These are phyloP conservation scores for Heteromurus nitidus DNA, from an alignment of 2,888 invertebrate species.

Conservation along the genomic window DNA sequence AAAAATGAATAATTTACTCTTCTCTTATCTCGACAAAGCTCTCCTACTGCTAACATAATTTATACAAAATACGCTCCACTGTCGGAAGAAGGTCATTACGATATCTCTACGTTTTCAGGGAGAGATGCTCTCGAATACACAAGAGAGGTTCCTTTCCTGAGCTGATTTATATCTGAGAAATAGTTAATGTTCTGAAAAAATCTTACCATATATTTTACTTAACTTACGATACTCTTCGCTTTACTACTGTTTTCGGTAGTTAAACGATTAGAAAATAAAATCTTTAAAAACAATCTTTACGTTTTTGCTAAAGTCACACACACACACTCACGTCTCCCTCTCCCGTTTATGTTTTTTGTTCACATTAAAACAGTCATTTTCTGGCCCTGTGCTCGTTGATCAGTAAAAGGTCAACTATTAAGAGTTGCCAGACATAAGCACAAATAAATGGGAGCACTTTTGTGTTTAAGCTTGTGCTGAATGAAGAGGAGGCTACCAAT, in stretches of 20 bases:
- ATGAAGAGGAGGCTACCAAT: conserved; percentile 5
- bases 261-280: conserved; percentile 43
- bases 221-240: background rate
- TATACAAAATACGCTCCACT: conserved; percentile 46
- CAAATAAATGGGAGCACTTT: background rate
- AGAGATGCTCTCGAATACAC: conserved; percentile 28
- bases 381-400: background rate
- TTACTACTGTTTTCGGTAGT: background rate
- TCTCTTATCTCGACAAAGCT: conserved; percentile 26
- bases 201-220: conserved; percentile 48
- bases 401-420: conserved; percentile 5
- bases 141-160: no score
- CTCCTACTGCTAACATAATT: conserved; percentile 45
- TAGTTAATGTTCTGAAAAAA: conserved; percentile 54
- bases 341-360: background rate
- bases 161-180: conserved; percentile 50
- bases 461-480: background rate
- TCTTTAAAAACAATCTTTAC: conserved; percentile 40
- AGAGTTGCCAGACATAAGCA: conserved; percentile 7
- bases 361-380: background rate
- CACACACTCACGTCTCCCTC: no score
- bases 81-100: conserved; percentile 59
- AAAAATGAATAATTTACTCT: background rate
- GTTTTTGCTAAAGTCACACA: background rate
- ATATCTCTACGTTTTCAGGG: conserved; percentile 33